Evolutionary conservation across 1,140 invertebrate species (phyloP).

Genomic region (Bombus superbus): DNA sequence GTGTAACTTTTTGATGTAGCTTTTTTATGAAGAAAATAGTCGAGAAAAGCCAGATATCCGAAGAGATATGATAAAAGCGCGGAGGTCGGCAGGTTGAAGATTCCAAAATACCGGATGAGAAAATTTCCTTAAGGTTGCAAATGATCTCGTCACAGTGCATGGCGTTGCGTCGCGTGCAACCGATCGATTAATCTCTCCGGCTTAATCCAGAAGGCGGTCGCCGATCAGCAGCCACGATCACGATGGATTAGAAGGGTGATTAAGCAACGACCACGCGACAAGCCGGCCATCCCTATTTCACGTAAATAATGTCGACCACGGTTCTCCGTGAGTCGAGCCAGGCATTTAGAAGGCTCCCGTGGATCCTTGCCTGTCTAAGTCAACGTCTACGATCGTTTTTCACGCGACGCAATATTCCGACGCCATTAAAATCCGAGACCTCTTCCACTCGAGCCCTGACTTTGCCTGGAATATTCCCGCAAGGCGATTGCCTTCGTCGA

Average conservation of each 20-base stretch:
- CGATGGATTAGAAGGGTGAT: constrained; percentile 50
- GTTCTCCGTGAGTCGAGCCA: neutral
- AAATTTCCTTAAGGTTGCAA: neutral
- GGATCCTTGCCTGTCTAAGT: neutral
- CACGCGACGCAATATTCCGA: neutral
- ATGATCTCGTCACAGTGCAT: constrained; percentile 15
- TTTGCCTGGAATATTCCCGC: neutral
- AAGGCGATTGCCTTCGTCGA: constrained; percentile 15
- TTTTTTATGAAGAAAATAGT: too few species aligned
- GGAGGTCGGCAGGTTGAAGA: too few species aligned
- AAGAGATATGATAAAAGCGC: too few species aligned
- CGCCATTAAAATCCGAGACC: neutral
- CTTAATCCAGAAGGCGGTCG: constrained; percentile 41
- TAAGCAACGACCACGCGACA: constrained; percentile 56
- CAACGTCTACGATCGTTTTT: neutral
- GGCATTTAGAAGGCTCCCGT: neutral
- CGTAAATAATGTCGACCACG: constrained; percentile 34
- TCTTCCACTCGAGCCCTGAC: too few species aligned
- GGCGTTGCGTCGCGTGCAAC: constrained; percentile 22
- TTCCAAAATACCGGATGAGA: too few species aligned
- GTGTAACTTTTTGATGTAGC: too few species aligned
- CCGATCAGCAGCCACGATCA: constrained; percentile 42
- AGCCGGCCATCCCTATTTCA: constrained; percentile 15
- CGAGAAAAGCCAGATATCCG: too few species aligned
- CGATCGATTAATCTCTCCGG: constrained; percentile 54